phyloP scores from a whole-genome alignment of 2,113 vertebrate species.

The Zootoca vivipara region DNA sequence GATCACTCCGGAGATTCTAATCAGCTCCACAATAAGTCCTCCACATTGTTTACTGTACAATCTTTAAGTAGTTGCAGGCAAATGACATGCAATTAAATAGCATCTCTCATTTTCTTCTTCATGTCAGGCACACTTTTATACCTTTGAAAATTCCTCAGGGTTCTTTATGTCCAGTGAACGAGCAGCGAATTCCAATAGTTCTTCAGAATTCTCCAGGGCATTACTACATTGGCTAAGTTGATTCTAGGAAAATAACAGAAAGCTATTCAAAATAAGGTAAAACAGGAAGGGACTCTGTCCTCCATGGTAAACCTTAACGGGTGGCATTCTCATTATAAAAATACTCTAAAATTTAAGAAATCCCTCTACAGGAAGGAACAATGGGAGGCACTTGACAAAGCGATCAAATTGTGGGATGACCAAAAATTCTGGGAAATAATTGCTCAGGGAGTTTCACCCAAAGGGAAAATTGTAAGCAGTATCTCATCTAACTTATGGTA shows the following conservation, averaged over 20 bases:
- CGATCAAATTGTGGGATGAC: no score
- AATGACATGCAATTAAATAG: not conserved
- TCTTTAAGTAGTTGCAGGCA: slow-evolving; percentile 13
- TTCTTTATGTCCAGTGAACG: slow-evolving; percentile 83
- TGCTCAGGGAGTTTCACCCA: no score
- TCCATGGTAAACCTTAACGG: no score
- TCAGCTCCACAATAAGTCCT: not conserved
- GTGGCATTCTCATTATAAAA: no score
- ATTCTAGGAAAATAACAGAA: slow-evolving; percentile 70
- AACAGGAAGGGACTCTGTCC: no score
- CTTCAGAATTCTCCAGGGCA: slow-evolving; percentile 87
- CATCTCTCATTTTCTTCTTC: slow-evolving; percentile 23
- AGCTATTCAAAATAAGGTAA: no score
- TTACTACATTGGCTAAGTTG: slow-evolving; percentile 84
- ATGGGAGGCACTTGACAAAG: no score
- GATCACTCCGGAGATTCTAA: not conserved
- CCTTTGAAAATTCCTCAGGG: slow-evolving; percentile 86
- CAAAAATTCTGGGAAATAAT: no score
- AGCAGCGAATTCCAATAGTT: slow-evolving; percentile 87
- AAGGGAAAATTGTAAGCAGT: no score
- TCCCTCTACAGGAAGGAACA: no score
- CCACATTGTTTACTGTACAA: not conserved
- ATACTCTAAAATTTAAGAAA: no score
- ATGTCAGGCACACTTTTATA: slow-evolving; percentile 61
- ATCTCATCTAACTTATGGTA: no score